Evolutionary conservation across 64 coral and sea anemone genomes (phyloP).

Genomic region (Cladopsammia gracilis): DNA sequence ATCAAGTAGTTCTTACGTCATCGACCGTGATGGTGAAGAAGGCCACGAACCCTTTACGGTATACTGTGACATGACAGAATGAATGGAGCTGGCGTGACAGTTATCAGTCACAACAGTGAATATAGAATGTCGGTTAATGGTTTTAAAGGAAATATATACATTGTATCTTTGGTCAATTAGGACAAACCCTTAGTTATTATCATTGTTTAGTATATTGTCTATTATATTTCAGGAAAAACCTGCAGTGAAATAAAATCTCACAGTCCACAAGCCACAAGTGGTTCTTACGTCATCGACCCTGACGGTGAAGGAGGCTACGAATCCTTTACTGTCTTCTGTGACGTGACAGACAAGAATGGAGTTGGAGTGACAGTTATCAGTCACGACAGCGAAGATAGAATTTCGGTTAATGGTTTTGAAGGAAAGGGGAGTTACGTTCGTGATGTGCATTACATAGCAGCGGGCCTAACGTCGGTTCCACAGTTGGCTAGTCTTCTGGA

Average conservation of each 20-base stretch:
- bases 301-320: conserved; percentile 2
- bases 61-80: too few relatives aligned
- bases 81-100: too few relatives aligned
- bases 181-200: not conserved
- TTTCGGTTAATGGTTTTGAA: conserved; percentile 16
- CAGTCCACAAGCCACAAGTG: conserved; percentile 9
- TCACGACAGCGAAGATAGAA: conserved; percentile 42
- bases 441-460: conserved; percentile 24
- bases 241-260: conserved; percentile 51
- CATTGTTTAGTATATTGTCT: too few relatives aligned
- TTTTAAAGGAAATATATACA: too few relatives aligned
- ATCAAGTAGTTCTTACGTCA: too few relatives aligned
- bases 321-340: conserved; percentile 35
- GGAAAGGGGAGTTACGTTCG: not conserved
- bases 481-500: not conserved
- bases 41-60: too few relatives aligned
- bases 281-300: conserved; percentile 54
- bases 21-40: too few relatives aligned
- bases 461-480: not conserved
- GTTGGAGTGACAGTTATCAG: conserved; percentile 49
- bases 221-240: not conserved
- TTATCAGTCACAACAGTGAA: too few relatives aligned
- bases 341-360: conserved; percentile 57
- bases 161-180: too few relatives aligned
- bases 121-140: too few relatives aligned